Conservation (phyloP, 1,140 invertebrate genomes). For the Gonatopus flavifemur region DNA sequence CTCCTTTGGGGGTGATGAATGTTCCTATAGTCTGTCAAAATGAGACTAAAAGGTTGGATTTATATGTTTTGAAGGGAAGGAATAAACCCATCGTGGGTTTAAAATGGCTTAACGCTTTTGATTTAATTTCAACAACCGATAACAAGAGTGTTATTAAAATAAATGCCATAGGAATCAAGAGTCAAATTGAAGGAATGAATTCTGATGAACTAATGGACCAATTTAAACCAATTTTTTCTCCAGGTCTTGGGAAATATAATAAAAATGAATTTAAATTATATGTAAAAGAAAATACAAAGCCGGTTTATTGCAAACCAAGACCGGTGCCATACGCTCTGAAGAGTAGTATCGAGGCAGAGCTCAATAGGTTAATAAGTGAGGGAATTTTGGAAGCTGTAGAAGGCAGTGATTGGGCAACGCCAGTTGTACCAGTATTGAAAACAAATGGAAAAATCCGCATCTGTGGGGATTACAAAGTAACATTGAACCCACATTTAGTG, state of each 20-base stretch:
- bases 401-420: too few species aligned
- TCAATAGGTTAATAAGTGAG: too few species aligned
- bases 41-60: background rate
- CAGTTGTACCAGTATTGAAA: too few species aligned
- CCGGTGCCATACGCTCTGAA: constrained; percentile 3
- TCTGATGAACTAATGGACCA: background rate
- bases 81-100: background rate
- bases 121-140: background rate
- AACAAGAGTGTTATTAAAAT: background rate
- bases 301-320: constrained; percentile 2
- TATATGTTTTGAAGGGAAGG: background rate
- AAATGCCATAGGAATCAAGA: background rate
- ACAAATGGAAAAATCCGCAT: too few species aligned
- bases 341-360: too few species aligned
- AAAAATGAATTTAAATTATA: background rate
- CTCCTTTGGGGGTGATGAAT: background rate
- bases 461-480: too few species aligned
- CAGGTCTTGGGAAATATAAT: background rate
- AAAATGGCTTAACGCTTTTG: background rate
- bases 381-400: too few species aligned
- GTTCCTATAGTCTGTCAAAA: background rate
- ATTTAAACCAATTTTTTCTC: background rate
- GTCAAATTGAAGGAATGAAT: background rate
- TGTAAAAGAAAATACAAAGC: constrained; percentile 7
- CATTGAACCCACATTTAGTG: background rate